A percentile compares a stretch with the other conserved stretches of the same genome.
These are phyloP conservation scores for Acipenser transmontanus DNA, from an alignment of 2,797 vertebrate genomes.

Conservation along the genomic window DNA sequence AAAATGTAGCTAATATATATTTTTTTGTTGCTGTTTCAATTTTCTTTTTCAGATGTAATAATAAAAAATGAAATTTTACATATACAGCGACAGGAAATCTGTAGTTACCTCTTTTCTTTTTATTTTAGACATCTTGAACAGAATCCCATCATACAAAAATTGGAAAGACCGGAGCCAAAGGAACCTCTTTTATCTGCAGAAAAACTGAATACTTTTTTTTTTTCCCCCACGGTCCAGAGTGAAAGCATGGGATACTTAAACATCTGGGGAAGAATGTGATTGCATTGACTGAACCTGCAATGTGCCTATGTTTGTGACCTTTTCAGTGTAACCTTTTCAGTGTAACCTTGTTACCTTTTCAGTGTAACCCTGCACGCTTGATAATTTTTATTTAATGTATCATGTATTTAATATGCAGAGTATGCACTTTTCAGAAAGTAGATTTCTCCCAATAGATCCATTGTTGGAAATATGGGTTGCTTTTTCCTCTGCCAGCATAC, in stretches of 20 bases:
- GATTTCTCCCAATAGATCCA: constrained; percentile 37
- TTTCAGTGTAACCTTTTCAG: no score
- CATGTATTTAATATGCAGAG: constrained; percentile 77
- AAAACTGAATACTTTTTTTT: constrained; percentile 7
- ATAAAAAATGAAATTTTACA: no score
- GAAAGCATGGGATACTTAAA: constrained; percentile 34
- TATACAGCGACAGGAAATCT: constrained; percentile 9
- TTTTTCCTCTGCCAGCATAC: constrained; percentile 10
- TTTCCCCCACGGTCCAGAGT: constrained; percentile 25
- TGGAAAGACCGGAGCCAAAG: constrained; percentile 65
- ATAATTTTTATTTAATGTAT: constrained; percentile 80
- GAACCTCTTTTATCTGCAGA: constrained; percentile 53
- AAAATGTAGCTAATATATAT: no score
- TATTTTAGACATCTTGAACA: constrained; percentile 56
- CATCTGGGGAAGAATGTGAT: constrained; percentile 54
- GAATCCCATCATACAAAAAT: constrained; percentile 46
- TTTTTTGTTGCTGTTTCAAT: no score
- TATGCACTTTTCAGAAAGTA: constrained; percentile 66
- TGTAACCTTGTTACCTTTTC: no score
- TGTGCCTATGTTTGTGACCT: constrained; percentile 86
- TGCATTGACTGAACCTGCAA: constrained; percentile 70
- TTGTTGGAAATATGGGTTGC: constrained; percentile 31
- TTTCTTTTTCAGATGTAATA: no score
- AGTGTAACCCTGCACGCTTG: constrained; percentile 70
- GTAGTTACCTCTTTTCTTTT: constrained; percentile 37